A percentile compares a stretch with the other conserved stretches of the same genome.
phyloP scores from a whole-genome alignment of 2,797 vertebrate genomes.

The Helicolenus hilgendorfi region DNA sequence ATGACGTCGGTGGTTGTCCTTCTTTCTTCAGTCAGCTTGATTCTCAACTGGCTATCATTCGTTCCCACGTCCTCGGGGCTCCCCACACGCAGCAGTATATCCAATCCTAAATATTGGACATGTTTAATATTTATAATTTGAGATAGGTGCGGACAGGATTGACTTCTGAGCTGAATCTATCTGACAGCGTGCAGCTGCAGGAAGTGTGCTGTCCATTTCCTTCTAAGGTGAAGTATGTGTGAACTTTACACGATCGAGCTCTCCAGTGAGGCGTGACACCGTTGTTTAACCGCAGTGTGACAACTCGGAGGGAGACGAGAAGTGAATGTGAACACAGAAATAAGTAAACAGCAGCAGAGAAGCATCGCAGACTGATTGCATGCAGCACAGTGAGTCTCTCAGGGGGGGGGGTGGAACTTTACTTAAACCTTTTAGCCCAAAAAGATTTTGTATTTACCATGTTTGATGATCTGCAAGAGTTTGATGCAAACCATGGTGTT shows the following conservation, averaged over 20 bases:
- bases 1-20: too few relatives aligned
- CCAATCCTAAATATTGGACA: too few relatives aligned
- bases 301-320: neutral
- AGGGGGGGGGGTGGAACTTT: neutral
- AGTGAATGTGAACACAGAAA: neutral
- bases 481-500: neutral
- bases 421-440: neutral
- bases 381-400: neutral
- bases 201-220: neutral
- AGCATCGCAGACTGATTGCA: neutral
- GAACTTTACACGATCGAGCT: neutral
- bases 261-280: neutral
- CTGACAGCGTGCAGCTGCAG: neutral
- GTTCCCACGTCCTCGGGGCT: too few relatives aligned
- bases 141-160: too few relatives aligned
- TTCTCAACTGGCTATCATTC: too few relatives aligned
- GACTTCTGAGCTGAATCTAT: neutral
- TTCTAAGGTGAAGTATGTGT: neutral
- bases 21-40: too few relatives aligned
- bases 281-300: slow-evolving; percentile 14
- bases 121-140: too few relatives aligned
- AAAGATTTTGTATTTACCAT: neutral
- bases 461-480: neutral
- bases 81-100: too few relatives aligned
- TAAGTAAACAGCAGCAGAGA: neutral